Evolutionary conservation across 2,888 invertebrate species (phyloP), one percentile per base, ranked within the genome.

Genomic region (Linnaemya tessellans): DNA sequence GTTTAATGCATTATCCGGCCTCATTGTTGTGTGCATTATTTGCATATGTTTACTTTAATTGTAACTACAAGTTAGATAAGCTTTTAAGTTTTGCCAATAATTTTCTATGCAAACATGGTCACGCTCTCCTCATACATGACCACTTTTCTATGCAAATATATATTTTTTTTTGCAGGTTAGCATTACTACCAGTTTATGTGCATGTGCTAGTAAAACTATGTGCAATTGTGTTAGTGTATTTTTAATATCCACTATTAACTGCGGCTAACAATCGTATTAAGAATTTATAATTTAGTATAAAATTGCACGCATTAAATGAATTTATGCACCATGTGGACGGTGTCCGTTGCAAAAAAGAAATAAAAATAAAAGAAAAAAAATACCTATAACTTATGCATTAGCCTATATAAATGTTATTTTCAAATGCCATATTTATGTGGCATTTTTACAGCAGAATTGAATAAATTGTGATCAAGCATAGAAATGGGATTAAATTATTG

Each of bases 281-380:
- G 77, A 84, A 80, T 80, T 80, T 71, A 80, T 80, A 84, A 80
- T 84, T 84, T 79, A 71, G 64, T 78, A 46, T 65, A 64, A 80
- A 41, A 74, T 67, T 30, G 73, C 74, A 67, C 30, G 67, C 58
- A 74, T 51, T 43, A 43, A 70, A 78, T 78, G 58, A 68, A 60
- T 25, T 58, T 22, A 41, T 51, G 46, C 49, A 22, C 58, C 60
- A 75, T 65, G 46, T 56, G 74, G 41, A 54, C 38, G 25, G 20
- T n/a, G 46, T 46, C 10, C 30, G 7, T 9, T 54, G 43, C 38
- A 49, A 25, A 22, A 11, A 56, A 13, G 2, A 54, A 56, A 25
- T 25, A 56, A 56, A 54, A 10, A 41, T 15, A 43, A 15, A 43
- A 20, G 1, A 35, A 15, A 22, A 22, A n/a, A 46, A 65, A 18